Base-by-base conservation (phyloP, 2,113 vertebrate genomes). In the Nycticorax nycticorax region DNA sequence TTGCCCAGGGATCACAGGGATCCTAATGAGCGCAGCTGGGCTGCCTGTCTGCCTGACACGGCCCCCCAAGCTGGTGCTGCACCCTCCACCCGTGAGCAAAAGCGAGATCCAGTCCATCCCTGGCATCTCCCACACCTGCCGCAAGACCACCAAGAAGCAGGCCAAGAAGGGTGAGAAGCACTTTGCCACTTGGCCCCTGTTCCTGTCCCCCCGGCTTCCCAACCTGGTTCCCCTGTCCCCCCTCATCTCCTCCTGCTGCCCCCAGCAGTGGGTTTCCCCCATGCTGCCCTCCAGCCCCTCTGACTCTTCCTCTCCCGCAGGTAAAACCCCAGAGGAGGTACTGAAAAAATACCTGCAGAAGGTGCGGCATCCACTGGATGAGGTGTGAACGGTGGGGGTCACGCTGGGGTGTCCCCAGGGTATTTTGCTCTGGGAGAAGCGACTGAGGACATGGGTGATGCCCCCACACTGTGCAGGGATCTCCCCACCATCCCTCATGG, bases 111-210 rank as follows among this genome's bases (percentile, higher is more conserved):
- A 99, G 92, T 98, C 99, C n/a, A 98, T 99, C 90, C 99, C 99
- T 0, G 99, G 99, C 26, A 98, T 99, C 90, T 98, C 98, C 89
- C 98, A 99, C 98, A 99, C 98, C 69, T 99, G 98, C 97, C 99
- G 99, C 96, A 99, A 99, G 96, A 99, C 99, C 88, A 99, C 98
- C 95, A 99, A 99, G 98, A 99, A 99, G n/a, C 99, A 99, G 94
- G 98, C 98, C 78, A 98, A 98, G 94, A 99, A 99, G 96, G 99
- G 99, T 99, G 50, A 97, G 94, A 55, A n/a, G n/a, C n/a, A 9
- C 28, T 45, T 62, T 35, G 33, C 30, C 10, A 6, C n/a, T 48
- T 60, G 63, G 18, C 48, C 16, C 32, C 26, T 39, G 17, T 19
- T 68, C 17, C 66, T 22, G 30, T 66, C 14, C 41, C 41, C 39